Percentiles rank a stretch among this genome's conserved stretches.
Conservation (phyloP, 1,140 invertebrate genomes). For the Parapsyche elsis region DNA sequence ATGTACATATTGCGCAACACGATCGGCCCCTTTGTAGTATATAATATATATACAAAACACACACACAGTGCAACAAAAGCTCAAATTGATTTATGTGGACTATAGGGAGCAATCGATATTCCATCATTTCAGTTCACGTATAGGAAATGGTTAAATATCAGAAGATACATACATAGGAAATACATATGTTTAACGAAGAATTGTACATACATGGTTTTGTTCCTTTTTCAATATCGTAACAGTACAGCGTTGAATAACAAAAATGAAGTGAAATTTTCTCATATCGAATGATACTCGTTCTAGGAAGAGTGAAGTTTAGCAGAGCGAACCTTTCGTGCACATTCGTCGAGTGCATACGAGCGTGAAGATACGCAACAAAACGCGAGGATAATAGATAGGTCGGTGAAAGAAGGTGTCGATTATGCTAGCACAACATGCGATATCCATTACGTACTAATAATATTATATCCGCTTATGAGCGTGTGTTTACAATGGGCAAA, state of each 20-base stretch:
- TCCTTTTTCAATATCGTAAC: not conserved
- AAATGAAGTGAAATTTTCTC: not conserved
- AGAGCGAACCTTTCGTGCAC: slow-evolving; percentile 19
- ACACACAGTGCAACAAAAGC: too few species aligned
- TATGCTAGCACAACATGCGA: slow-evolving; percentile 20
- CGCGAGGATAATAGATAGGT: not conserved
- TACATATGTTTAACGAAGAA: too few species aligned
- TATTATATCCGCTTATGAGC: not conserved
- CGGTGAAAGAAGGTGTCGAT: slow-evolving; percentile 28
- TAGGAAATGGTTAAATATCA: too few species aligned
- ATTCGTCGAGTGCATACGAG: slow-evolving; percentile 2
- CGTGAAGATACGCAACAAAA: slow-evolving; percentile 31
- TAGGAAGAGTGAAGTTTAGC: slow-evolving; percentile 27
- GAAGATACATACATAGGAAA: too few species aligned
- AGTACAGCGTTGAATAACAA: not conserved
- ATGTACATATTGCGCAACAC: not conserved
- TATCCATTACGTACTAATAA: not conserved
- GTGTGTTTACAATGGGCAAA: slow-evolving; percentile 13
- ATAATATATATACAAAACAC: too few species aligned
- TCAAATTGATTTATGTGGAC: too few species aligned
- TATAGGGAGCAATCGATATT: too few species aligned
- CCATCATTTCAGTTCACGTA: too few species aligned
- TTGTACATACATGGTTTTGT: too few species aligned
- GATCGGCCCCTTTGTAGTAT: not conserved
- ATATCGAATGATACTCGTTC: slow-evolving; percentile 3